Evolutionary conservation across 2,797 vertebrate genomes (phyloP), one percentile per base, ranked within the genome.

Genomic region (Scolopax rusticola): DNA sequence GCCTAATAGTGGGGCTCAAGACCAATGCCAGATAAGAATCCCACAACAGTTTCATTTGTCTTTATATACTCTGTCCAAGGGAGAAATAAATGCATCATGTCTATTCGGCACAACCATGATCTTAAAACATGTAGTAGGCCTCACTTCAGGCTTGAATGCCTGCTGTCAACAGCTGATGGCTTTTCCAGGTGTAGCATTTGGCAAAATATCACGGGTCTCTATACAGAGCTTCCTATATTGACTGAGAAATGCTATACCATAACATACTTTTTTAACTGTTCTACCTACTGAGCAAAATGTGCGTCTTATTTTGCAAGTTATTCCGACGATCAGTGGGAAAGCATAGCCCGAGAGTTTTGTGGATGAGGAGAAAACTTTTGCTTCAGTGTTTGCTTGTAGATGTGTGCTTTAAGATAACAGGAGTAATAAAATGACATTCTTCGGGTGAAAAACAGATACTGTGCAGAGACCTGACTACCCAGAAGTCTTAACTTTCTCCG

Each of bases 341-440:
- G 15, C 50, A 36, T 9, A 71, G 19, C 41, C 24, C 0, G 0
- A 81, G 13, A 32, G 17, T n/a, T 84, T 86, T 24, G 2, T 27
- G 20, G 61, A 15, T 57, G 17, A 43, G 47, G 51, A 96, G 47
- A 81, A 78, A 75, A 78, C 28, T 80, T 93, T 18, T 83, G 21
- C 53, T 81, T 77, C 79, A 30, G 50, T 59, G n/a, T 80, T 91
- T 93, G 68, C 68, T 80, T 80, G 53, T 76, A 89, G 69, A 54
- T 84, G 36, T 87, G 30, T 59, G 15, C 23, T 84, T 95, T 88
- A 80, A 86, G 95, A 96, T 93, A 94, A 84, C 36, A 84, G 24
- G 53, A 87, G 69, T 88, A 59, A 82, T 94, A 84, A 96, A 96
- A 70, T 38, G 11, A 12, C 9, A 3, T 84, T 85, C 51, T 73